Evolutionary conservation across 2,888 invertebrate genomes (phyloP).

Genomic region (Fabriciana adippe): DNA sequence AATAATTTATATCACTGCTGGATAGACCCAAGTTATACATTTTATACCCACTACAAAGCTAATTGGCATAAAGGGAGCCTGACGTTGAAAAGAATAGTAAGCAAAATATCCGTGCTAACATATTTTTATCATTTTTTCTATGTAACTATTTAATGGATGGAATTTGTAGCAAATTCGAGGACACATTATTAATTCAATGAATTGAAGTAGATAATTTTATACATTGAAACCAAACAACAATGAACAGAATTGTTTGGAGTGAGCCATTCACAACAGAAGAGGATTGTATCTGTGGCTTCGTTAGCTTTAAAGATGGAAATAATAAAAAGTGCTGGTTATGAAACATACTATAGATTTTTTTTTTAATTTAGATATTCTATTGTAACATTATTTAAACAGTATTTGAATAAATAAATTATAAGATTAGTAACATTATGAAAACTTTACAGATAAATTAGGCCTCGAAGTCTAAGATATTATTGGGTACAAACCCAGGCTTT

Average conservation of each 20-base stretch:
- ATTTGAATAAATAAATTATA: no score
- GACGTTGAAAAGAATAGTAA: conserved; percentile 8
- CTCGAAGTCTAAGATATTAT: no score
- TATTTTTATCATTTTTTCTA: conserved; percentile 8
- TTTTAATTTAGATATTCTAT: no score
- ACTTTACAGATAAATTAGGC: no score
- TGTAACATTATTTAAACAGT: no score
- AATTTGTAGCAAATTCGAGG: conserved; percentile 3
- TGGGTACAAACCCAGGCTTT: no score
- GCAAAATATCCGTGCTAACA: conserved; percentile 2
- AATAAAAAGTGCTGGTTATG: no score
- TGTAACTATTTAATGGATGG: background rate
- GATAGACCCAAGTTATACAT: background rate
- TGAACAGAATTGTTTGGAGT: background rate
- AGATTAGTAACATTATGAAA: no score
- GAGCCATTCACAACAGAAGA: background rate
- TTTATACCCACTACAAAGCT: conserved; percentile 1
- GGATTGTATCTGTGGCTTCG: background rate
- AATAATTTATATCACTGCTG: conserved; percentile 1
- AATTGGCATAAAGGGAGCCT: conserved; percentile 5
- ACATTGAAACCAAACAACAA: background rate
- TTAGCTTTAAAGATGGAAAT: background rate
- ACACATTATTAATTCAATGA: background rate
- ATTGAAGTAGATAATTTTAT: background rate
- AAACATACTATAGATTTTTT: no score